phyloP scores from a whole-genome alignment of 2,797 vertebrate species.

The Anguilla megastoma region DNA sequence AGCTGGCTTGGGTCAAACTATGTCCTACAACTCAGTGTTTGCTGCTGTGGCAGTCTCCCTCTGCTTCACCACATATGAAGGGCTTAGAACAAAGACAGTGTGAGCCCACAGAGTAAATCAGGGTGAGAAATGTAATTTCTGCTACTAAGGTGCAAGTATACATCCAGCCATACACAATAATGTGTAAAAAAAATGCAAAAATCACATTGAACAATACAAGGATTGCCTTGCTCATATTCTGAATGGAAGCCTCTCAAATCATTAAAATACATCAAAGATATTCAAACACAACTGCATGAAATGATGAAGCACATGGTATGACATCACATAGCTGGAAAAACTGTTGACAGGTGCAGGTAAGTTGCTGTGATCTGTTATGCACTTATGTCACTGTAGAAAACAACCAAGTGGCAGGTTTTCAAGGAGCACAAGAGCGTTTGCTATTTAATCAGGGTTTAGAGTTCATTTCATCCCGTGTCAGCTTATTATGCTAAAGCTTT shows the following conservation, averaged over 20 bases:
- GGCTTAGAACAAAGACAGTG: conserved; percentile 27
- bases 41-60: background rate
- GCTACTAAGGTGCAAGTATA: background rate
- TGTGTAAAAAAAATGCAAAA: background rate
- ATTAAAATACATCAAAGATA: background rate
- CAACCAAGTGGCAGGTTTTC: background rate
- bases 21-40: background rate
- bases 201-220: background rate
- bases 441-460: background rate
- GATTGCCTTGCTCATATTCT: background rate
- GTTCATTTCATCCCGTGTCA: too few species aligned
- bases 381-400: background rate
- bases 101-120: conserved; percentile 35
- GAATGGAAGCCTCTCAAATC: background rate
- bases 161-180: conserved; percentile 28
- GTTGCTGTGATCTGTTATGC: too few species aligned
- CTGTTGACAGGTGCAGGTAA: background rate
- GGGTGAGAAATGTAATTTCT: conserved; percentile 5
- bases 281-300: too few species aligned
- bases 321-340: background rate
- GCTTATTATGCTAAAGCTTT: background rate
- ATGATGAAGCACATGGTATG: background rate
- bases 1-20: too few species aligned
- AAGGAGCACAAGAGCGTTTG: background rate
- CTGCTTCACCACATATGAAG: background rate